Percentiles rank a stretch among this genome's conserved stretches.
Evolutionary conservation across 92 coral and sea anemone species (phyloP).

Genomic region (Actinernus sp.): DNA sequence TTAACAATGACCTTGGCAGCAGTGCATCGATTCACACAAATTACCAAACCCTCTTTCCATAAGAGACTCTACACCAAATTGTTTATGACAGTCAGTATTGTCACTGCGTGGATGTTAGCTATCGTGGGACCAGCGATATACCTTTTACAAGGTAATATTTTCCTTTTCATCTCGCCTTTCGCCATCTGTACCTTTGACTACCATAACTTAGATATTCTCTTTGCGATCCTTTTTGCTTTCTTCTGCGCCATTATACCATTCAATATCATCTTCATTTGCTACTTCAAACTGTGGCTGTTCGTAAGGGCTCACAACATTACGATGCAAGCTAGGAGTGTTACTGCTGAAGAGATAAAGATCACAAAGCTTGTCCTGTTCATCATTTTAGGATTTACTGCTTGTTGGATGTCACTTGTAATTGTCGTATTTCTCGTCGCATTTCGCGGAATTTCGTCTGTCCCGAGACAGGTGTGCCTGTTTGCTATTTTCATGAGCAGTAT

Average conservation of each 20-base stretch:
- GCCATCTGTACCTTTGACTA: slow-evolving; percentile 19
- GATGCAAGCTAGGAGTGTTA: slow-evolving; percentile 8
- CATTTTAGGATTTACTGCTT: slow-evolving; percentile 6
- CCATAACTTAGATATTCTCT: slow-evolving; percentile 4
- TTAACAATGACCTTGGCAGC: slow-evolving; percentile 41
- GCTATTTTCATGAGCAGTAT: slow-evolving; percentile 12
- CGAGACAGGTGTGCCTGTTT: slow-evolving; percentile 30
- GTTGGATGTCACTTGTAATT: slow-evolving; percentile 23
- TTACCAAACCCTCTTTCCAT: slow-evolving; percentile 17
- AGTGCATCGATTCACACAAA: slow-evolving; percentile 26
- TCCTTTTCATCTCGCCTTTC: slow-evolving; percentile 22
- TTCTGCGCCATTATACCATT: slow-evolving; percentile 8
- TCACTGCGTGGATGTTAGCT: slow-evolving; percentile 25
- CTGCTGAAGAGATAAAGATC: slow-evolving; percentile 22
- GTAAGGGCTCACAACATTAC: slow-evolving; percentile 19
- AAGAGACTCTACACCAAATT: slow-evolving; percentile 19
- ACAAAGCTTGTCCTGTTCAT: slow-evolving; percentile 23
- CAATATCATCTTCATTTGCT: slow-evolving; percentile 14
- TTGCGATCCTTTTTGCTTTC: slow-evolving; percentile 8
- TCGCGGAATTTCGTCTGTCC: slow-evolving; percentile 4
- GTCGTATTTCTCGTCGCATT: slow-evolving; percentile 17
- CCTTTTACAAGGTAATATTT: slow-evolving; percentile 8
- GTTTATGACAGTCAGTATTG: slow-evolving; percentile 6
- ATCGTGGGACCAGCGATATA: slow-evolving; percentile 11
- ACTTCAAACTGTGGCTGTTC: slow-evolving; percentile 32